Base-by-base conservation (phyloP, 2,797 vertebrate species). In the Eupleurogrammus muticus region DNA sequence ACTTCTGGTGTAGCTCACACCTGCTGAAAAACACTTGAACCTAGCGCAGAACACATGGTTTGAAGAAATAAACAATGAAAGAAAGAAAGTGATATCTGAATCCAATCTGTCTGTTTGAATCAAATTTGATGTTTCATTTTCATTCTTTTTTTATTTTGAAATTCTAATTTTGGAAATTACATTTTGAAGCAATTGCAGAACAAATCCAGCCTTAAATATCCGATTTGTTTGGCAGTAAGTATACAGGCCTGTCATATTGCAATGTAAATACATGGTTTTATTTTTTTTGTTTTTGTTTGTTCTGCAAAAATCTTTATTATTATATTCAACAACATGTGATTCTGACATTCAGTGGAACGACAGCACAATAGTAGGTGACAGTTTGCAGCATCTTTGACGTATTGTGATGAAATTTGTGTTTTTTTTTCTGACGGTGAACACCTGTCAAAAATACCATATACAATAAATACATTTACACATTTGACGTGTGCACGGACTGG, bases 401-500 rank as follows among this genome's bases (percentile, higher is more conserved):
- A 68, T 75, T 48, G 53, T 82, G 57, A 85, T 79, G 71, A 71
- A 73, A 75, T 79, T 61, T 70, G 54, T 84, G 77, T 88, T 85
- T 74, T 73, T 74, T 73, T 75, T 73, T 89, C 67, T 83, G 70
- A 80, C 70, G 63, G 46, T 75, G 64, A 87, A 73, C 58, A 79
- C 75, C 72, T 87, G 81, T 92, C 84, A 78, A 74, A 81, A 80
- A 77, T 80, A 66, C 66, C 68, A 79, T 78, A 75, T 80, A 73
- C 48, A 91, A 89, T 87, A 89, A 89, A 88, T 60, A 75, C 66
- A 86, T 84, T 77, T 85, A 85, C 83, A 86, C 49, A 49, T 74
- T 64, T 61, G 17, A 65, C 61, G 51, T 70, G 70, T 62, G 35
- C 34, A 54, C 20, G 13, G 42, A 44, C 47, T 82, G 52, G 52